These are phyloP conservation scores for Hyperoplus immaculatus DNA, from an alignment of 2,797 vertebrate genomes.

Conservation along the genomic window DNA sequence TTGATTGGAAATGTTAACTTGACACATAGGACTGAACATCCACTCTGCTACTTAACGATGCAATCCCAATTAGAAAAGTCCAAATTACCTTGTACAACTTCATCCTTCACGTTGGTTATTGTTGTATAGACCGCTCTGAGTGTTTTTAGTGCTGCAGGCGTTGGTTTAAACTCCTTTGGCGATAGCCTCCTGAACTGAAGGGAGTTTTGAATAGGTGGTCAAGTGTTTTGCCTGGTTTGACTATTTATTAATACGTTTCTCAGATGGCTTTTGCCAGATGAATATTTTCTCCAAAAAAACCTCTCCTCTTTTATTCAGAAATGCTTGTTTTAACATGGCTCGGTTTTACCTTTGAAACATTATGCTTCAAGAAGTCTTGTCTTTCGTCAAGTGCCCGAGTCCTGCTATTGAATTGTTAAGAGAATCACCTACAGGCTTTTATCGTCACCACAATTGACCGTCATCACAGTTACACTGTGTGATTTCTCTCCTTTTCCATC, in stretches of 20 bases:
- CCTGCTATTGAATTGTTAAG: constrained; percentile 34
- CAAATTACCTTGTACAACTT: not conserved
- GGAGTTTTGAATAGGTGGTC: not conserved
- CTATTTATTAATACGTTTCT: not conserved
- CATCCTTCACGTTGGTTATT: not conserved
- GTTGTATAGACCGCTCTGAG: not conserved
- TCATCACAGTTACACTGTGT: constrained; percentile 76
- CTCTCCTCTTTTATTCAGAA: not conserved
- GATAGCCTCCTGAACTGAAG: no score
- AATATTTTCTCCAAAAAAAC: not conserved
- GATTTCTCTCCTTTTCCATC: constrained; percentile 66
- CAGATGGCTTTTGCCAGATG: not conserved
- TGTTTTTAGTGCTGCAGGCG: not conserved
- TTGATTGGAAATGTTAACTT: not conserved
- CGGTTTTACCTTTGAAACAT: not conserved
- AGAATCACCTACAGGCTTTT: constrained; percentile 18
- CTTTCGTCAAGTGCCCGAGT: constrained; percentile 7
- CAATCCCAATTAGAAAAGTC: not conserved
- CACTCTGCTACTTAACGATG: not conserved
- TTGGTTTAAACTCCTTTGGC: not conserved
- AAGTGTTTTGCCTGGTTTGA: not conserved
- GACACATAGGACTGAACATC: not conserved
- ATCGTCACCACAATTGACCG: constrained; percentile 61
- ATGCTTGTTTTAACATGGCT: not conserved
- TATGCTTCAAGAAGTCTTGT: not conserved